Evolutionary conservation across 1,140 invertebrate genomes (phyloP), one percentile per base, ranked within the genome.

Genomic region (Bombyx mori): DNA sequence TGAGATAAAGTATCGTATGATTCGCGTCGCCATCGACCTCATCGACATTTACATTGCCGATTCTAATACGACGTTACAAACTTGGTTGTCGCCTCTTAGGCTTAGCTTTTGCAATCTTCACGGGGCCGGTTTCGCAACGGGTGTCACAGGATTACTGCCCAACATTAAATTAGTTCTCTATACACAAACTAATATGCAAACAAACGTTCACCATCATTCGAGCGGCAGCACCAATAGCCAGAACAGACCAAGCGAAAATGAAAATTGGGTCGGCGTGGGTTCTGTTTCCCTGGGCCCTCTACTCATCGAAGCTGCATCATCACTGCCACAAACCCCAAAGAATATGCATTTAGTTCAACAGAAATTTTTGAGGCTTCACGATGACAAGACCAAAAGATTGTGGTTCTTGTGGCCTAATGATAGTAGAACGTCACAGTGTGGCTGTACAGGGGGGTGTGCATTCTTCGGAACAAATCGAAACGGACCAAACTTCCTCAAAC

Each of bases 1-100:
- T 68, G 94, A 97, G 74, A 94, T 99, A 43, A 99, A 99, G 76
- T 99, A 99, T 77, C 92, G 94, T 71, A 96, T 99, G 93, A 94
- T 95, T 6, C 89, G 98, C 26, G 89, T 98, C 1, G 94, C 96
- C 1, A 89, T 99, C 26, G 98, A 99, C 88, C 92, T 94, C 0
- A 88, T 99, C 6, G 96, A 98, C 86, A 88, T 99, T 6, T 96
- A 96, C 86, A 79, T 99, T 5, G 94, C 97, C 44, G 98, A 99
- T 85, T 91, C 91, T 26, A 95, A 95, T 12, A 96, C 95, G 7
- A 95, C 95, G 0, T 87, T 98, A 26, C 95, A 97, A 79, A 75
- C 98, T 0, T 96, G 95, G 93, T 92, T 97, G 55, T 95, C 94
- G 51, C 97, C 97, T 4, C 91, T 98, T 12, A 91, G 96, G 48